A percentile compares a stretch with the other conserved stretches of the same genome.
These are phyloP conservation scores for Colinus virginianus DNA, from an alignment of 2,113 vertebrate genomes.

Conservation along the genomic window DNA sequence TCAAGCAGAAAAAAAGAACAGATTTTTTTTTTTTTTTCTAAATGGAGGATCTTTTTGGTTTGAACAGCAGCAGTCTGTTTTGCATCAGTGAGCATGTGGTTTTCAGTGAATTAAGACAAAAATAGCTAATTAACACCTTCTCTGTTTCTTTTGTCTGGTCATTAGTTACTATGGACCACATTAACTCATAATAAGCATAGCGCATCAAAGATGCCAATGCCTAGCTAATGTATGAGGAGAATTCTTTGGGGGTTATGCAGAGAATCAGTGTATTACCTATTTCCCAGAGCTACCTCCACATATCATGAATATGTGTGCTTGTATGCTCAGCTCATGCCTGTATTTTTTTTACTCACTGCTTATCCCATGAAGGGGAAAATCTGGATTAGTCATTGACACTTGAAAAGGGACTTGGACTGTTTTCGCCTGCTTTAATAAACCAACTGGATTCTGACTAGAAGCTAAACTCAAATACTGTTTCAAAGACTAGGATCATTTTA, in stretches of 20 bases:
- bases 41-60: background rate
- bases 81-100: background rate
- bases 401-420: background rate
- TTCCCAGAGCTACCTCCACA: background rate
- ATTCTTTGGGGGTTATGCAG: background rate
- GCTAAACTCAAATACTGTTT: background rate
- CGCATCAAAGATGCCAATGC: background rate
- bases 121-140: constrained; percentile 50
- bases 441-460: background rate
- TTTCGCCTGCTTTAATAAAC: background rate
- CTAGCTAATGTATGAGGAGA: background rate
- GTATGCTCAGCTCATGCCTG: background rate
- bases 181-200: background rate
- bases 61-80: background rate
- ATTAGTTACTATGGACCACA: constrained; percentile 6
- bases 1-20: background rate
- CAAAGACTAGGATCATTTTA: background rate
- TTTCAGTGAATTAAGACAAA: constrained; percentile 47
- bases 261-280: background rate
- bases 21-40: background rate
- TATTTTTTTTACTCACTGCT: background rate
- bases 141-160: constrained; percentile 19
- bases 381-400: background rate
- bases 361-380: background rate
- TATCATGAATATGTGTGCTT: background rate